These are phyloP conservation scores for Rhopalosiphum maidis DNA, from an alignment of 1,140 invertebrate genomes.

Conservation along the genomic window DNA sequence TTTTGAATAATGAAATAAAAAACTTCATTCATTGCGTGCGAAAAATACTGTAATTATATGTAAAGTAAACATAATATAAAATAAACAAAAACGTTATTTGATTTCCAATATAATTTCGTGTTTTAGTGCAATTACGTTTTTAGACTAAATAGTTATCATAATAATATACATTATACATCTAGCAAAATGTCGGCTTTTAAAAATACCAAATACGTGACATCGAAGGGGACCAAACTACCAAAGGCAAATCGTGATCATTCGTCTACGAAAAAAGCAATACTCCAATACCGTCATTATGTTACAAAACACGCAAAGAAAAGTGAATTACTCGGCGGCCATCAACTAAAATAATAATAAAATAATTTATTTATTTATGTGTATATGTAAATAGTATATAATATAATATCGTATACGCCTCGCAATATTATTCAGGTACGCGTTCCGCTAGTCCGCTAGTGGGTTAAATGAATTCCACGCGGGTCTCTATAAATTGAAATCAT, in stretches of 20 bases:
- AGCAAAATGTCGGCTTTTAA: neutral
- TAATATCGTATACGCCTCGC: neutral
- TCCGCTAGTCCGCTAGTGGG: no score
- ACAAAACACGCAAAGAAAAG: neutral
- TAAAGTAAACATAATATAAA: neutral
- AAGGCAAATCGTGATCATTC: no score
- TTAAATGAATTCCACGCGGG: conserved; percentile 29
- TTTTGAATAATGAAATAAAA: neutral
- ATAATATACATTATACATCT: neutral
- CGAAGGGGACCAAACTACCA: neutral
- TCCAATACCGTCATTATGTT: neutral
- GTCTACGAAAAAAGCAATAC: neutral
- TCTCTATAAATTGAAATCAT: conserved; percentile 31
- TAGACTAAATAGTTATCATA: neutral
- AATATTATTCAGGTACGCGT: neutral
- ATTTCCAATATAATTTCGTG: neutral
- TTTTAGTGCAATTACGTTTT: neutral
- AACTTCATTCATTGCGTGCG: neutral
- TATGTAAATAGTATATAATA: no score
- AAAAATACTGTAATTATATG: neutral
- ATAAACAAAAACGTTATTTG: neutral
- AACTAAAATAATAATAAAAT: neutral
- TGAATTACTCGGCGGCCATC: neutral
- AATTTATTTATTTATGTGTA: neutral
- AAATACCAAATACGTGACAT: neutral